Evolutionary conservation across 2,113 vertebrate genomes (phyloP).

Genomic region (Odontesthes bonariensis): DNA sequence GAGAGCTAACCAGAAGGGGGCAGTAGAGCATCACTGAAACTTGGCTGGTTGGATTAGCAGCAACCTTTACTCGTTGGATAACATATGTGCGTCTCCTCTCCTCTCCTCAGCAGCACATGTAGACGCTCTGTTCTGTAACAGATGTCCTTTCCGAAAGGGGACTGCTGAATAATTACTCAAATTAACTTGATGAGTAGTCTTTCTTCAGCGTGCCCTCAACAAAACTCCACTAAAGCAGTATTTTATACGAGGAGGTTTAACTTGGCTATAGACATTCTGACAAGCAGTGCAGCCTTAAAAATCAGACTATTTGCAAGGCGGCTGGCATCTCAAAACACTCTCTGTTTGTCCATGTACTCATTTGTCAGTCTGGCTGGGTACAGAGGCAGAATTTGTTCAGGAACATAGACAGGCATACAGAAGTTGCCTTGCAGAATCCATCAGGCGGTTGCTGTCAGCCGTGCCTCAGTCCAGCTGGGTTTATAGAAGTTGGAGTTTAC

Average conservation of each 20-base stretch:
- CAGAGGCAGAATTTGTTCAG: no score
- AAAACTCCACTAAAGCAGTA: conserved; percentile 11
- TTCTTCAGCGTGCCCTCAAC: conserved; percentile 25
- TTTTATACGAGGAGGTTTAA: conserved; percentile 33
- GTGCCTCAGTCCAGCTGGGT: no score
- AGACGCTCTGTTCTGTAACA: conserved; percentile 28
- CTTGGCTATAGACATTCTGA: conserved; percentile 4
- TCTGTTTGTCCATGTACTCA: conserved; percentile 1
- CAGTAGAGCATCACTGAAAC: conserved; percentile 58
- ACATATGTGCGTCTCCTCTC: conserved; percentile 17
- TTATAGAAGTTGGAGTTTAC: no score
- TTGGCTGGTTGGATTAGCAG: conserved; percentile 1
- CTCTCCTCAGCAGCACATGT: neutral
- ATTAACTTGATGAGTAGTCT: conserved; percentile 55
- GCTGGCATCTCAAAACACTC: conserved; percentile 22
- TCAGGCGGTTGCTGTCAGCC: no score
- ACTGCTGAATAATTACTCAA: conserved; percentile 53
- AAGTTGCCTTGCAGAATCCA: no score
- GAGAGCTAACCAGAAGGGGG: conserved; percentile 47
- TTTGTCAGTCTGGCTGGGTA: conserved; percentile 33
- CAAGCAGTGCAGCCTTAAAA: conserved; percentile 1
- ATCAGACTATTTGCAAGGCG: neutral
- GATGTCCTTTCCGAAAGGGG: conserved; percentile 46
- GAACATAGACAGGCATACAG: no score
- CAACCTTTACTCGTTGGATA: conserved; percentile 40